phyloP scores from a whole-genome alignment of 2,888 invertebrate species.

The Agrotis puta region DNA sequence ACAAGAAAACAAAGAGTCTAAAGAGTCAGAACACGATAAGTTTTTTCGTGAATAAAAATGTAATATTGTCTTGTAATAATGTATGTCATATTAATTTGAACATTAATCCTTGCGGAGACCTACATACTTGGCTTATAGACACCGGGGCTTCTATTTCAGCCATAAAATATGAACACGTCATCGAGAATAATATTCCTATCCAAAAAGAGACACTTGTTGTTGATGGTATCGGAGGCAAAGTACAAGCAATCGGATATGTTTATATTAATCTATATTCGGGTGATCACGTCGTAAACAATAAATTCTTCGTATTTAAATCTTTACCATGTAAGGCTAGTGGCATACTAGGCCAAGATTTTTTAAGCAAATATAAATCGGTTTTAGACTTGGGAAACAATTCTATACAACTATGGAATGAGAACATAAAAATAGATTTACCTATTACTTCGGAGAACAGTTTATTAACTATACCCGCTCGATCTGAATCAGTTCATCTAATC shows the following conservation, averaged over 20 bases:
- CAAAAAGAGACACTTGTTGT: neutral
- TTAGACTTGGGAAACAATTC: neutral
- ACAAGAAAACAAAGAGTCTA: too few relatives aligned
- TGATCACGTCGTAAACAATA: neutral
- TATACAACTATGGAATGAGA: neutral
- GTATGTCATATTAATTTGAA: slow-evolving; percentile 1
- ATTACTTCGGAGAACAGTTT: neutral
- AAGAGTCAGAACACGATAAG: too few relatives aligned
- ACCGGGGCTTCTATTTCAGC: slow-evolving; percentile 19
- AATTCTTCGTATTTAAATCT: slow-evolving; percentile 25
- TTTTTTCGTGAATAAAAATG: too few relatives aligned
- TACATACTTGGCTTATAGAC: slow-evolving; percentile 13
- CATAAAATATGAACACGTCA: slow-evolving; percentile 4
- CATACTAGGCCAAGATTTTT: slow-evolving; percentile 14
- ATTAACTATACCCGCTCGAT: neutral
- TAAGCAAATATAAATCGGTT: neutral
- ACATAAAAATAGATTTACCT: neutral
- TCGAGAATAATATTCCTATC: slow-evolving; percentile 10
- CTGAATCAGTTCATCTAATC: neutral
- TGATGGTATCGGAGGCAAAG: slow-evolving; percentile 25
- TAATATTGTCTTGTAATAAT: too few relatives aligned
- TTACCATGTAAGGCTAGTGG: slow-evolving; percentile 24
- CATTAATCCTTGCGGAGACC: neutral
- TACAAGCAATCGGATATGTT: slow-evolving; percentile 15
- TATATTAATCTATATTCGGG: neutral